Percentiles rank a stretch among this genome's conserved stretches.
phyloP scores from a whole-genome alignment of 1,140 invertebrate species.

The Apocrypta bakeri region DNA sequence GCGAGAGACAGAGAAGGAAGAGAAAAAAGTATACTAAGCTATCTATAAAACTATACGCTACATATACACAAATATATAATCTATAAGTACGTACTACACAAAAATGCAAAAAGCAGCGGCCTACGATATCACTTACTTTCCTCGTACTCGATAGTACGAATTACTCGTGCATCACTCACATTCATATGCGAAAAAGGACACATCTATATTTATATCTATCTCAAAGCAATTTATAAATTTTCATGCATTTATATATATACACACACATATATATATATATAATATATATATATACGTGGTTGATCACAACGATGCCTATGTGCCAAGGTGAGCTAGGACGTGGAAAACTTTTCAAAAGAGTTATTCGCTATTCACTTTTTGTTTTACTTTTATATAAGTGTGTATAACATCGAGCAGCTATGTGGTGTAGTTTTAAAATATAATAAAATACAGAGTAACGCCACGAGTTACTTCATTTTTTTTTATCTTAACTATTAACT shows the following conservation, averaged over 20 bases:
- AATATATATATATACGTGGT: background rate
- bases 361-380: background rate
- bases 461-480: background rate
- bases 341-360: background rate
- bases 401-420: background rate
- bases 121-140: constrained; percentile 42
- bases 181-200: too few species aligned
- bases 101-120: constrained; percentile 1
- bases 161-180: too few species aligned
- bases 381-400: background rate
- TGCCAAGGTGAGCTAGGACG: background rate
- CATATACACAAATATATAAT: background rate
- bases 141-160: constrained; percentile 7
- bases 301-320: background rate
- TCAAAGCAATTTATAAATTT: too few species aligned
- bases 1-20: background rate
- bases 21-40: background rate
- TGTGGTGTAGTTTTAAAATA: background rate
- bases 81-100: background rate
- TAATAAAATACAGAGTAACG: background rate
- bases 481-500: background rate
- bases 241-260: too few species aligned
- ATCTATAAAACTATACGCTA: background rate
- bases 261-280: too few species aligned
- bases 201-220: too few species aligned